Percentiles rank a stretch among this genome's conserved stretches.
Evolutionary conservation across 2,113 vertebrate genomes (phyloP).

Genomic region (Columba janthina): DNA sequence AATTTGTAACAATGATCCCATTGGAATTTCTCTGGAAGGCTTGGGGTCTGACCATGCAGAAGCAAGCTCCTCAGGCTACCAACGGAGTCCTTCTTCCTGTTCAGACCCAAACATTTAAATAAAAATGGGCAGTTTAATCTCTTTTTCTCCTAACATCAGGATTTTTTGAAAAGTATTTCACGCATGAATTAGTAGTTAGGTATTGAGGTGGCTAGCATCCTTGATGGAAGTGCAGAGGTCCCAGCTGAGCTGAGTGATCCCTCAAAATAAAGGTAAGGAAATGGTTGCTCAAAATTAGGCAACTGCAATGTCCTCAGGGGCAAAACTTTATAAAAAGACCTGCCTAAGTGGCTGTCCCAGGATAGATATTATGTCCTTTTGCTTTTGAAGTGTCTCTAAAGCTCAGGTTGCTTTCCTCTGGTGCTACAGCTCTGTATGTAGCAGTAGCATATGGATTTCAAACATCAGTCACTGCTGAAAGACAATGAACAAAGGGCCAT

Average conservation of each 20-base stretch:
- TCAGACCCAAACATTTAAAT: background rate
- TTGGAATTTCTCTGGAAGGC: background rate
- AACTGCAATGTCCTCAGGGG: background rate
- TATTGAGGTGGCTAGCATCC: background rate
- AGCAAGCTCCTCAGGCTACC: background rate
- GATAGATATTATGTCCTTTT: background rate
- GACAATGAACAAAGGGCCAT: conserved; percentile 59
- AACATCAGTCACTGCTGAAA: conserved; percentile 16
- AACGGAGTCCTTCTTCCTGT: background rate
- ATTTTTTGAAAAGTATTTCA: background rate
- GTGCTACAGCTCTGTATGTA: background rate
- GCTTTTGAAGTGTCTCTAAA: background rate
- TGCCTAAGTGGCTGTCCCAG: background rate
- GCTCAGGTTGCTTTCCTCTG: conserved; percentile 9
- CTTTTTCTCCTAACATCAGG: background rate
- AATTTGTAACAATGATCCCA: background rate
- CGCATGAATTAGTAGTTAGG: background rate
- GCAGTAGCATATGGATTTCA: conserved; percentile 32
- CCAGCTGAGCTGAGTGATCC: background rate
- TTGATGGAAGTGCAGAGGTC: background rate
- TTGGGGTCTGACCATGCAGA: background rate
- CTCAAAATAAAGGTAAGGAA: background rate
- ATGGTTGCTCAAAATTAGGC: background rate
- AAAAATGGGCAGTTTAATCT: background rate
- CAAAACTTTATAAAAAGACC: background rate